A percentile compares a stretch with the other conserved stretches of the same genome.
Conservation (phyloP, 2,797 vertebrate species). For the Triplophysa yarkandensis region DNA sequence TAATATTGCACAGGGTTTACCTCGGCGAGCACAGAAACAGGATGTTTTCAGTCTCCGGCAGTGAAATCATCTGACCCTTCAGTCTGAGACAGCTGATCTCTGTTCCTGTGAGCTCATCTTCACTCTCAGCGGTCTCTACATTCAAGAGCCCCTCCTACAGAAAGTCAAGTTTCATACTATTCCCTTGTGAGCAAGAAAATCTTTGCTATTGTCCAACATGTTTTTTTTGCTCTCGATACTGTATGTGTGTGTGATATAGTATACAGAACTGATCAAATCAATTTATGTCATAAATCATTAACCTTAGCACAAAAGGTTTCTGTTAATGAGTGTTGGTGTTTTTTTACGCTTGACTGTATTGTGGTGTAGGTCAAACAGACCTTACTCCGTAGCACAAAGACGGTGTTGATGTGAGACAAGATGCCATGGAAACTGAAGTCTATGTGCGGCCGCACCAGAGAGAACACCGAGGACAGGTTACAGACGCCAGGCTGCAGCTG, state of each 20-base stretch:
- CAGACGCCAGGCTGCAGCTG: conserved; percentile 95
- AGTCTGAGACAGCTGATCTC: conserved; percentile 97
- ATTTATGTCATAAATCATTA: not conserved
- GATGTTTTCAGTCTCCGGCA: conserved; percentile 97
- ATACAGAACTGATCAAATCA: not conserved
- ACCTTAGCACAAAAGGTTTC: conserved; percentile 5
- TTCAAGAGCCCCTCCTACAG: conserved; percentile 93
- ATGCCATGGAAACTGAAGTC: conserved; percentile 98
- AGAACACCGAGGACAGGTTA: conserved; percentile 93
- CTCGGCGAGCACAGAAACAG: conserved; percentile 98
- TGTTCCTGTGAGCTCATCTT: conserved; percentile 93
- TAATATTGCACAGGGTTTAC: conserved; percentile 67
- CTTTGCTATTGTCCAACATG: not conserved
- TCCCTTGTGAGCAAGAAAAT: not conserved
- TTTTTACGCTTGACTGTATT: not conserved
- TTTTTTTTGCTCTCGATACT: not conserved
- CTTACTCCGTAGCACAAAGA: conserved; percentile 97
- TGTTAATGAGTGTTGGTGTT: conserved; percentile 1
- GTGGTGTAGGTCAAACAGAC: conserved; percentile 70
- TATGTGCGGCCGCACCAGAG: conserved; percentile 95
- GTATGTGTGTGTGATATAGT: not conserved
- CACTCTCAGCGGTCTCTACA: conserved; percentile 92
- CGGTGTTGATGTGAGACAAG: conserved; percentile 98
- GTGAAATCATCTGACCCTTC: conserved; percentile 98
- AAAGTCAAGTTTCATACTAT: conserved; percentile 39